Evolutionary conservation across 1,140 invertebrate genomes (phyloP), one percentile per base, ranked within the genome.

Genomic region (Heterodera carotae): DNA sequence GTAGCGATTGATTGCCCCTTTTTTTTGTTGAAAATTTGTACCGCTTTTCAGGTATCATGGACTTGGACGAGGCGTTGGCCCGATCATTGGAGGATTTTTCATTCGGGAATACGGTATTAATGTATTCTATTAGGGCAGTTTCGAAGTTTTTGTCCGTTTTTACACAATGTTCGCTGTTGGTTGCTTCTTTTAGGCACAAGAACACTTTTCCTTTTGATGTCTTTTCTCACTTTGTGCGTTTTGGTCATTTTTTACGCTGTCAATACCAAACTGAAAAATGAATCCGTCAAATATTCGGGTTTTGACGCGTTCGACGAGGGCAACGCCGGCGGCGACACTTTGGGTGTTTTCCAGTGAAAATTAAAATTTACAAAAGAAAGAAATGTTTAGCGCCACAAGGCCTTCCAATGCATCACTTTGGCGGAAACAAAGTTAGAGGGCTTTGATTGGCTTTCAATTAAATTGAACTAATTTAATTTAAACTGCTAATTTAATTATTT

Each of bases 1-100:
- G 39, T 82, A 74, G 4, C n/a, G 6, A 33, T 29, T 27, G 15
- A 34, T 62, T 62, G 0, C 25, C 22, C 10, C 33, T 15, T 33
- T 27, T 29, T 33, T 27, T 56, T 18, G 27, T 43, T 59, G 2
- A 31, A 8, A n/a, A n/a, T 31, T 15, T 66, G 6, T 43, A 8
- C 12, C 33, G 34, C 0, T 29, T 62, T 73, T 25, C 31, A 73
- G 72, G 29, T 74, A 76, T 60, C 66, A 84, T 69, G 81, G 81
- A 31, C 43, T 82, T 31, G 81, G 82, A 5, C 81, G 70, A n/a
- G 81, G 82, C 29, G 27, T 82, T 33, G 81, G 81, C 15, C 83
- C 82, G n/a, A 84, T 82, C 36, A 69, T 82, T 59, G 81, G 81
- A 34, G 81, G 81, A 48, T 66, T 84, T 29, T 72, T 82, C 33